Evolutionary conservation across 35 echinoderm and acorn worm species (phyloP), one percentile per base, ranked within the genome.

Genomic region (Acanthaster planci): DNA sequence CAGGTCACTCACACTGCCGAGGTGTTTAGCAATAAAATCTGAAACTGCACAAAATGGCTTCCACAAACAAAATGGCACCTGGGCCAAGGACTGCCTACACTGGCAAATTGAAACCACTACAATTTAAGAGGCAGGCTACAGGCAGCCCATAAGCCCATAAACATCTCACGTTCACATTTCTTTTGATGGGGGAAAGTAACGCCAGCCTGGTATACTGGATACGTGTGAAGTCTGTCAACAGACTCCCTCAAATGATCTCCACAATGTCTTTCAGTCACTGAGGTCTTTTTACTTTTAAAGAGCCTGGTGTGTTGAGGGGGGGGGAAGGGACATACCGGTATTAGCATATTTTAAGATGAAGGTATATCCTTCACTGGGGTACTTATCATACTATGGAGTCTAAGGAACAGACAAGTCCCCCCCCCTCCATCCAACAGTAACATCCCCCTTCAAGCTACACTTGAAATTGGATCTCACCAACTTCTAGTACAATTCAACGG

Each of bases 401-500:
- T 72, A 72, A 72, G 23, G 34, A 72, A 26, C 30, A 26, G 64
- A 12, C 23, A 34, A 72, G 23, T 14, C 22, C 64, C 64, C 26
- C 64, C 22, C 22, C 18, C 64, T 26, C 19, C 22, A 72, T 72
- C 64, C 64, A 19, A 72, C 64, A 72, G 2, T 26, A 34, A 6
- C 12, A 27, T 72, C 64, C 64, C 26, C 64, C 4, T 72, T 72
- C 26, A 72, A 72, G 64, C 22, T 1, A 26, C 34, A 34, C 64
- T 72, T 72, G 64, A 72, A 21, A 72, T 72, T 29, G 64, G 64
- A 72, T 72, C 64, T 26, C 7, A 26, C 64, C 26, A 72, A 26
- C 34, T 72, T 72, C 64, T 72, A 26, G 34, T 72, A 72, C 64
- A 72, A 72, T 72, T 72, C 64, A 72, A 16, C 14, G 64, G 29